These are phyloP conservation scores for Cydia amplana DNA, from an alignment of 1,140 invertebrate genomes.

Conservation along the genomic window DNA sequence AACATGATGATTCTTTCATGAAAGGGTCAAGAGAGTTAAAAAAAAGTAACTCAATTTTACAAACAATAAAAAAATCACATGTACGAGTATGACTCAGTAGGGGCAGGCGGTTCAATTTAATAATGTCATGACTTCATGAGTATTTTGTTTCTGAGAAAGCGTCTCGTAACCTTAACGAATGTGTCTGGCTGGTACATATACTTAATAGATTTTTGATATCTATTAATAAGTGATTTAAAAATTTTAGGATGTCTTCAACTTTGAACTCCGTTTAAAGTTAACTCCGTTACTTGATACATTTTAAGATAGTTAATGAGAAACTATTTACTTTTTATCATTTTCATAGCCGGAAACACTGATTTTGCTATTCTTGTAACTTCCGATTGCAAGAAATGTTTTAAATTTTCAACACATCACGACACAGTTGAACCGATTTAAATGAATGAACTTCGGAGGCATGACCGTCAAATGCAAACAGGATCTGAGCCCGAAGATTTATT, in stretches of 20 bases:
- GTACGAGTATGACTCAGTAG: background rate
- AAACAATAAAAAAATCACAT: constrained; percentile 1
- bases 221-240: no score
- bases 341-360: background rate
- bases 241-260: no score
- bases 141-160: constrained; percentile 23
- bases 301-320: no score
- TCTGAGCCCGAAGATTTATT: constrained; percentile 16
- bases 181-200: background rate
- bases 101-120: constrained; percentile 6
- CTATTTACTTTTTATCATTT: background rate
- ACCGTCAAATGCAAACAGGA: constrained; percentile 28
- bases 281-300: no score
- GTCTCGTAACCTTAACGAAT: background rate
- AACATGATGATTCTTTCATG: background rate
- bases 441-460: constrained; percentile 3
- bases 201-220: constrained; percentile 28
- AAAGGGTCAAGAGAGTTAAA: background rate
- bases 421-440: background rate
- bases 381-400: background rate
- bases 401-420: background rate
- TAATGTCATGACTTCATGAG: constrained; percentile 20
- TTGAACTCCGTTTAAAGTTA: no score
- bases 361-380: background rate
- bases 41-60: background rate